Evolutionary conservation across 2,113 vertebrate genomes (phyloP).

Genomic region (Xenopus laevis): DNA sequence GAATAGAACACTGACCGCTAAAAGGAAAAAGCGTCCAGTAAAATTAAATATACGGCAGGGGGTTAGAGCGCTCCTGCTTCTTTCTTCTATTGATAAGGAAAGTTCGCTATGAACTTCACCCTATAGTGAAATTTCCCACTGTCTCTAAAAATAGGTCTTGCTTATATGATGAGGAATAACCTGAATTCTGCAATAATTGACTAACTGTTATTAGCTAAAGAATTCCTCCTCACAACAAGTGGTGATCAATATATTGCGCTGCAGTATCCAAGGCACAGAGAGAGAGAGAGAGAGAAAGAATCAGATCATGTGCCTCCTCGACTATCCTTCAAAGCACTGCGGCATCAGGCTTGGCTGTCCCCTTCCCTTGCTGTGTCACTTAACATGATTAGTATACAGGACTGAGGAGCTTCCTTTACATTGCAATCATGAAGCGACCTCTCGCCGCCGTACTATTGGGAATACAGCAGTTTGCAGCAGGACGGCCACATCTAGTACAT

Average conservation of each 20-base stretch:
- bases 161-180: too few relatives aligned
- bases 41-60: too few relatives aligned
- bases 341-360: slow-evolving; percentile 11
- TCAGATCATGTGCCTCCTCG: neutral
- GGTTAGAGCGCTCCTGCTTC: too few relatives aligned
- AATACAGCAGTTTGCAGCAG: neutral
- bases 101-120: too few relatives aligned
- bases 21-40: too few relatives aligned
- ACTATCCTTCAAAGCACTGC: slow-evolving; percentile 19
- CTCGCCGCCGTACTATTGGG: neutral
- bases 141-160: too few relatives aligned
- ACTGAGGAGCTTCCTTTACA: slow-evolving; percentile 4
- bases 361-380: slow-evolving; percentile 9
- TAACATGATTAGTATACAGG: slow-evolving; percentile 9
- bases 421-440: slow-evolving; percentile 3
- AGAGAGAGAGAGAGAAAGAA: too few relatives aligned
- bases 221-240: neutral
- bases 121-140: too few relatives aligned
- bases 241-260: slow-evolving; percentile 2
- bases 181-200: too few relatives aligned
- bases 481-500: neutral
- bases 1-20: too few relatives aligned
- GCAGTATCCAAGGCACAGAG: neutral
- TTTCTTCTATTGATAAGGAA: too few relatives aligned
- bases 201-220: too few relatives aligned